A percentile compares a stretch with the other conserved stretches of the same genome.
These are phyloP conservation scores for Caenorhabditis briggsae DNA, from an alignment of 1,140 invertebrate species.

Conservation along the genomic window DNA sequence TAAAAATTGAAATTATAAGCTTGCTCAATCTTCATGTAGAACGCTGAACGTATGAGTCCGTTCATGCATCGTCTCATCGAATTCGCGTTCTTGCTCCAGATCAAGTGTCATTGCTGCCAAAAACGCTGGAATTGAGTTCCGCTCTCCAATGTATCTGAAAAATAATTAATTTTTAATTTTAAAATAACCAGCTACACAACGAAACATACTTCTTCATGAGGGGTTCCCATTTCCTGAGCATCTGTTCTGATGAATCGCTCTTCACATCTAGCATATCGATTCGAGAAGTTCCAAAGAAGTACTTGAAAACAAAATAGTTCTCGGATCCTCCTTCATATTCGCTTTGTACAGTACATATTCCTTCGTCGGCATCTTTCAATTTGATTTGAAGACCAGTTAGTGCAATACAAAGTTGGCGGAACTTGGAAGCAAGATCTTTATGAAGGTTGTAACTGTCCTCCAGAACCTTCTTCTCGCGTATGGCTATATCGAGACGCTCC, in stretches of 20 bases:
- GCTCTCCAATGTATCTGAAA: conserved; percentile 38
- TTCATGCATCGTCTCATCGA: conserved; percentile 30
- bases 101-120: conserved; percentile 26
- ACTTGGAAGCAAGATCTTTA: conserved; percentile 16
- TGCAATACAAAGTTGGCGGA: conserved; percentile 17
- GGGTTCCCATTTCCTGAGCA: conserved; percentile 21
- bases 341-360: conserved; percentile 32
- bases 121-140: conserved; percentile 25
- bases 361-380: conserved; percentile 35
- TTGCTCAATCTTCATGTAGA: conserved; percentile 11
- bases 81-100: conserved; percentile 32
- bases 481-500: neutral
- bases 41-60: conserved; percentile 41
- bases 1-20: neutral
- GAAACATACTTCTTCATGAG: conserved; percentile 1
- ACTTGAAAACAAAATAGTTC: conserved; percentile 6
- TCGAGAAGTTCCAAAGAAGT: conserved; percentile 19
- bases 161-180: neutral
- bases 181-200: neutral
- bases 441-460: conserved; percentile 18
- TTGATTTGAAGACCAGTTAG: conserved; percentile 34
- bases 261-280: conserved; percentile 40
- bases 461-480: conserved; percentile 13
- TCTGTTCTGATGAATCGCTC: neutral
- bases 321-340: conserved; percentile 7